Evolutionary conservation across 2,888 invertebrate genomes (phyloP).

Genomic region (Mesopsocus fuscifrons): DNA sequence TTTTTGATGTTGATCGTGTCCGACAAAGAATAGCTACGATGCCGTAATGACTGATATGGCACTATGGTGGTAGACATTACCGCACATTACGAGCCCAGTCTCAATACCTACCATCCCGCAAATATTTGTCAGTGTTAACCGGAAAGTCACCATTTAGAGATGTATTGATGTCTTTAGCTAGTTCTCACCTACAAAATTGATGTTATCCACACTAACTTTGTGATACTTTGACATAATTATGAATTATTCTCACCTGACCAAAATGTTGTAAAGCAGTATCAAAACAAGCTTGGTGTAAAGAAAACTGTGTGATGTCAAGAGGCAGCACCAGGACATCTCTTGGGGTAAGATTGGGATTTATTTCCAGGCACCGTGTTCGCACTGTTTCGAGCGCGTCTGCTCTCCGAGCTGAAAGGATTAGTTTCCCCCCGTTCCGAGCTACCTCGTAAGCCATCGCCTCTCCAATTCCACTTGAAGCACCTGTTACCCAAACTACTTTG

Average conservation of each 20-base stretch:
- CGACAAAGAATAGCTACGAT: too few species aligned
- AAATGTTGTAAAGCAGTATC: slow-evolving; percentile 43
- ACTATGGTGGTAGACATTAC: too few species aligned
- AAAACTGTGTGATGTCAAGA: slow-evolving; percentile 42
- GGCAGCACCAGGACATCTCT: slow-evolving; percentile 46
- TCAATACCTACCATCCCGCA: too few species aligned
- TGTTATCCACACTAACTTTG: too few species aligned
- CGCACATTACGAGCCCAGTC: too few species aligned
- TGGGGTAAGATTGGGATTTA: slow-evolving; percentile 23
- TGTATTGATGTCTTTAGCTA: too few species aligned
- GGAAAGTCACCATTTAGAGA: too few species aligned
- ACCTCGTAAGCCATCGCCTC: slow-evolving; percentile 47
- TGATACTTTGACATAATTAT: too few species aligned
- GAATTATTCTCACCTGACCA: slow-evolving; percentile 34
- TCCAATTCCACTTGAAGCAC: slow-evolving; percentile 71
- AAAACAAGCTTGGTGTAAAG: slow-evolving; percentile 38
- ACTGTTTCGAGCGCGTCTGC: slow-evolving; percentile 41
- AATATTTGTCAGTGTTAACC: too few species aligned
- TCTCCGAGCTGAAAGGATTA: slow-evolving; percentile 48
- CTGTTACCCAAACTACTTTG: slow-evolving; percentile 68
- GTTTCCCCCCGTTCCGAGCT: slow-evolving; percentile 41
- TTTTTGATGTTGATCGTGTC: too few species aligned
- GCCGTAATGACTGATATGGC: too few species aligned
- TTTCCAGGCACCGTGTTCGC: slow-evolving; percentile 38
- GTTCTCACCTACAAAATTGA: too few species aligned